Evolutionary conservation across 2,888 invertebrate genomes (phyloP), one percentile per base, ranked within the genome.

Genomic region (Geophilus truncorum): DNA sequence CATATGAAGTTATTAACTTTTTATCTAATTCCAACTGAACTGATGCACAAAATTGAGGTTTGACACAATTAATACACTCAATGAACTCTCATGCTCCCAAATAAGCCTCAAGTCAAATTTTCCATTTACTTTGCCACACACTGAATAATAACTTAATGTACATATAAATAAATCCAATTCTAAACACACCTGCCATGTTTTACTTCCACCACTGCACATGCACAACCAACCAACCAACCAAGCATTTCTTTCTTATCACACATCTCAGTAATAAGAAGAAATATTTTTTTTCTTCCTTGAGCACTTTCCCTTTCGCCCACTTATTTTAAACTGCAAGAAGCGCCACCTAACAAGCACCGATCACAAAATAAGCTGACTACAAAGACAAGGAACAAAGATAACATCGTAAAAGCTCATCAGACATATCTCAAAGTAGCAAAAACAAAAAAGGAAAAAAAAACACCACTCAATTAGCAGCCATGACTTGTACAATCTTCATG

Each of bases 281-380:
- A 51, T 7, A 51, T 5, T 3, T 51, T 51, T 51, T 51, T 40
- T n/a, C n/a, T n/a, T 51, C 51, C 51, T 51, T 51, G 51, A 70
- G 28, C 70, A 70, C 70, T 70, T 70, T 70, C 70, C 28, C 70
- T 70, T 70, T 70, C 70, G 70, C 70, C 70, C 70, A 70, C 70
- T n/a, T 28, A n/a, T 51, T 18, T 51, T 51, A 23, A 70, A 10
- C 23, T 70, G 70, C 70, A 70, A 70, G 28, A 70, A 70, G 70
- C 70, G 70, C 70, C 70, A 70, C 70, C 70, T 70, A n/a, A 70
- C 28, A 28, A 70, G 12, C 12, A 70, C 25, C 70, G 4, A 70
- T 3, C 23, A 18, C 21, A 28, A 28, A 70, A 70, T 70, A 70
- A 70, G 70, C 70, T 70, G 70, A 70, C 70, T 70, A 25, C 70